Base-by-base conservation (phyloP, 2,888 invertebrate species). In the Acanthoscelides obtectus region DNA sequence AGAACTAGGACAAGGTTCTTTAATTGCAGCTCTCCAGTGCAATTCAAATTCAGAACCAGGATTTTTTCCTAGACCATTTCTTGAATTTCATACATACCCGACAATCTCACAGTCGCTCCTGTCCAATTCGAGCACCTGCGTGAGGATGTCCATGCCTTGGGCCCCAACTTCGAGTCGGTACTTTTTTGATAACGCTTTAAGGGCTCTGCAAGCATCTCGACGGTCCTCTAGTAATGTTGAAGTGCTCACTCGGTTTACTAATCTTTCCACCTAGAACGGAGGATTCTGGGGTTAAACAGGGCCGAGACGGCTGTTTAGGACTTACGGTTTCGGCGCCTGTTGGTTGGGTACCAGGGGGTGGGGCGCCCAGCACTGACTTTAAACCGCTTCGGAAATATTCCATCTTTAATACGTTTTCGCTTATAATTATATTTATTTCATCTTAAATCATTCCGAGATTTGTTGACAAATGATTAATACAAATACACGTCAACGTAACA, bases 151-250 rank as follows among this genome's bases (percentile, higher is more conserved):
- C 94, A 98, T 91, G 82, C 95, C 94, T 80, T 93, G 93, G 0
- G 97, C 97, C 3, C 99, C 99, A 63, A 99, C 99, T 86, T 99
- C 98, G 22, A 99, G 90, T 1, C 99, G 90, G 84, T 95, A 97
- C 81, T 96, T 97, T 83, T 94, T 90, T 0, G 96, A 96, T 77
- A 96, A 87, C 0, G 95, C 95, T 84, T 96, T 96, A 17, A 99
- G 90, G 0, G 97, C 98, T 75, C 98, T 90, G 80, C 99, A 96
- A 0, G 99, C 98, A 91, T 99, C 98, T 79, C 98, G 88, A 65
- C 99, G 89, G 84, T 99, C 99, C 83, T 98, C 98, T 63, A 99
- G 87, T 66, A 99, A 86, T 0, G 97, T 97, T 0, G 98, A 98
- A 69, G 96, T 95, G 81, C 93, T 93, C 0, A 98, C 93, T 75